Base-by-base conservation (phyloP, 1,140 invertebrate species). In the Monochamus saltuarius region DNA sequence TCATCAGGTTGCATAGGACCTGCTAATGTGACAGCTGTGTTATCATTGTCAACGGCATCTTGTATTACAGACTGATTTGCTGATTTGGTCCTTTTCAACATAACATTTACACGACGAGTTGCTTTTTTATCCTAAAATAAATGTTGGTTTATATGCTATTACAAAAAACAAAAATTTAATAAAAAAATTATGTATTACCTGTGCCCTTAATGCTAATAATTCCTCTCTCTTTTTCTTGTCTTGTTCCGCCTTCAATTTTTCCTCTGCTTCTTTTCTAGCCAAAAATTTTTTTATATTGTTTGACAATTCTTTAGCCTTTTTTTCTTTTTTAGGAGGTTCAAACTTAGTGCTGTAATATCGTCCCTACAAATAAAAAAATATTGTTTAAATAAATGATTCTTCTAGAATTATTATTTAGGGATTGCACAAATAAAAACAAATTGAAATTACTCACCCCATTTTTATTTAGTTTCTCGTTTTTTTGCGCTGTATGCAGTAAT, bases 11-110 rank as follows among this genome's bases (percentile, higher is more conserved):
- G 90, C n/a, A 83, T 83, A 4, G 84, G 84, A 14, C 86, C 86
- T 67, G 84, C 83, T 34, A 86, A 78, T 0, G 89, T 91, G 34
- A 91, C 82, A 40, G 87, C 86, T 50, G 90, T 91, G 65, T 90
- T 86, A 34, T 87, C 82, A 73, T 83, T 83, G 71, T 92, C 88
- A 53, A 90, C 79, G 10, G 90, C 90, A 83, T 94, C 91, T 51
- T 86, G 86, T 55, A 94, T 77, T 3, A 90, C 91, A 7, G 91
- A 87, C 75, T 94, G 92, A 73, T 92, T 94, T 0, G 91, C 90
- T 50, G 91, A 90, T 79, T 95, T 95, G 17, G 91, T 94, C 2
- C 91, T 79, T 73, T 86, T 86, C 61, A 88, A 79, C 79, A 89
- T 88, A 53, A 84, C 82, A 67, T 82, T 83, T 0, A 85, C 81